Evolutionary conservation across 2,113 vertebrate species (phyloP), one percentile per base, ranked within the genome.

Genomic region (Misgurnus anguillicaudatus): DNA sequence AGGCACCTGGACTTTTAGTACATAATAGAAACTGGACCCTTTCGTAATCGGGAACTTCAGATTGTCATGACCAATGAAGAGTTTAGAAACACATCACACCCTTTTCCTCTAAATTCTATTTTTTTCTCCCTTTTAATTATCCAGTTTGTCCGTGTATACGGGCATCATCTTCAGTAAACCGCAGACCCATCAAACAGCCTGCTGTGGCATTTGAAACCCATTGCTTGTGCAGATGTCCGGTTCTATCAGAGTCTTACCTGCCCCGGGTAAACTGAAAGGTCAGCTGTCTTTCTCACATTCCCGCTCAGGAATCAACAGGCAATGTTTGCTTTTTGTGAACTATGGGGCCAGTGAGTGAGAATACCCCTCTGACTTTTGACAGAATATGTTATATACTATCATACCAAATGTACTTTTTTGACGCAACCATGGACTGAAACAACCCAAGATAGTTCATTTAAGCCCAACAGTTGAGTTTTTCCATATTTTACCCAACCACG

Each of bases 241-340:
- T 79, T 71, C 67, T 63, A 48, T 63, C 42, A 53, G 42, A 17
- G 42, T 79, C 77, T 61, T 64, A 64, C 74, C 68, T 72, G 58
- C 78, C 77, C 55, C 42, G 58, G 67, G 77, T 79, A 53, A 80
- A 66, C 51, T 9, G 70, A 80, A 80, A 80, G 79, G 79, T 80
- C 53, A 80, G 71, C 41, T 68, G 71, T 75, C 71, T 66, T 66
- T 73, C 39, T 57, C 62, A 60, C 48, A 75, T 53, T 72, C 47
- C 10, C 24, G 16, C 21, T 48, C 60, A 42, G 16, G 57, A 38
- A 19, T 19, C 63, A 73, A n/a, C 36, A 66, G 51, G 70, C 53
- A 51, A 68, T 21, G 67, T 67, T 66, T 60, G 79, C 61, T 19
- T 75, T 45, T 36, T 36, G 53, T 60, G 75, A 77, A 77, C 75